Evolutionary conservation across 2,797 vertebrate species (phyloP).

Genomic region (Danio albolineatus): DNA sequence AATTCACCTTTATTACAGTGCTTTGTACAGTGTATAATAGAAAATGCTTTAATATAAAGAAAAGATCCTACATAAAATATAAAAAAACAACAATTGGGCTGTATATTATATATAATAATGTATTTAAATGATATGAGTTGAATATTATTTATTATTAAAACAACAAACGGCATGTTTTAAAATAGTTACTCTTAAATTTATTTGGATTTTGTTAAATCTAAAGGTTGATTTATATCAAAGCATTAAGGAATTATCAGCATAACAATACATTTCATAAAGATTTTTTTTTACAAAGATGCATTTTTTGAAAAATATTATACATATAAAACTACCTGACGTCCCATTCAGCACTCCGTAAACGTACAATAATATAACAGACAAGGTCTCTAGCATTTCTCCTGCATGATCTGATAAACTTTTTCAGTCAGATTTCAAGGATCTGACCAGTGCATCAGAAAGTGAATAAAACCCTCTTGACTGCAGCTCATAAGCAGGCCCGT

Average conservation of each 20-base stretch:
- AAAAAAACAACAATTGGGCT: not conserved
- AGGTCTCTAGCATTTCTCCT: not conserved
- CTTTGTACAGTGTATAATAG: too few relatives aligned
- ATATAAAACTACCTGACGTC: not conserved
- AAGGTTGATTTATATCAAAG: not conserved
- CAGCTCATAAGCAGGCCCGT: conserved; percentile 3
- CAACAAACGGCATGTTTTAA: not conserved
- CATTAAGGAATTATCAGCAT: not conserved
- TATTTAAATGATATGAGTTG: too few relatives aligned
- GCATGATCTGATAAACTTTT: not conserved
- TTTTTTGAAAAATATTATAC: not conserved
- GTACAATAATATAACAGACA: not conserved
- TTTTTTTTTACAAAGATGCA: not conserved
- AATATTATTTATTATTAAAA: too few relatives aligned
- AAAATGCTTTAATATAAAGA: too few relatives aligned
- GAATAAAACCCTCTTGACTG: conserved; percentile 14
- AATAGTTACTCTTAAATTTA: not conserved
- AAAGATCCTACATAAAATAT: not conserved
- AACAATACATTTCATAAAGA: not conserved
- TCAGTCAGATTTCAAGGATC: conserved; percentile 13
- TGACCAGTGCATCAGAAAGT: not conserved
- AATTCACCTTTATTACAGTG: too few relatives aligned
- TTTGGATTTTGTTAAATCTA: not conserved
- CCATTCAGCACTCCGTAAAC: not conserved
- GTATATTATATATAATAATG: too few relatives aligned